Conservation (phyloP, 2,113 vertebrate genomes). For the Xiphias gladius region DNA sequence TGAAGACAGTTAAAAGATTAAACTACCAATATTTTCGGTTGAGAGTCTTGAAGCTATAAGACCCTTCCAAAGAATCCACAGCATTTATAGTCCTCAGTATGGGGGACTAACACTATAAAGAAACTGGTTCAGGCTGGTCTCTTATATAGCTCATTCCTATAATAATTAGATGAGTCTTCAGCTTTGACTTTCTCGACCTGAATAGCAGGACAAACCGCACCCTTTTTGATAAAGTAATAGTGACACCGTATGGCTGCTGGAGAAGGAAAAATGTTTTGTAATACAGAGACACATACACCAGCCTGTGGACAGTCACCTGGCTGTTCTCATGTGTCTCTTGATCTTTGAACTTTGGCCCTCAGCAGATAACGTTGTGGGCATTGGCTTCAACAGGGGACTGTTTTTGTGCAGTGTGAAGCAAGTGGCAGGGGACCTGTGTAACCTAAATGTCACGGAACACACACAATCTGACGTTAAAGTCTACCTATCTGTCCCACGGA, state of each 20-base stretch:
- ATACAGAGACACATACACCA: background rate
- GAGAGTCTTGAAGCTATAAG: background rate
- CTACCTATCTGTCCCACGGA: background rate
- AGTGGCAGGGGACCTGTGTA: background rate
- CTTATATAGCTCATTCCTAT: background rate
- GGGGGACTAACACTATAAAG: background rate
- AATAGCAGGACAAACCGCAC: background rate
- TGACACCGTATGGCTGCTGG: background rate
- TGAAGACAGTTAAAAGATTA: background rate
- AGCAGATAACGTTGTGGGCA: slow-evolving; percentile 51
- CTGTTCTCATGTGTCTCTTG: slow-evolving; percentile 32
- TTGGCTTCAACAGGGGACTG: background rate
- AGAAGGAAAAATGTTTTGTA: slow-evolving; percentile 1
- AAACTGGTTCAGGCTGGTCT: background rate
- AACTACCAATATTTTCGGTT: background rate
- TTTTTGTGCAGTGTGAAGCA: slow-evolving; percentile 17
- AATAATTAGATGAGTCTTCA: background rate
- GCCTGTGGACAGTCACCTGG: background rate
- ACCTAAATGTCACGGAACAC: background rate
- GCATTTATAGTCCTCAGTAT: background rate
- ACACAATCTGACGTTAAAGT: slow-evolving; percentile 22
- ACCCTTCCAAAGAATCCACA: background rate
- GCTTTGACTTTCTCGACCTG: background rate
- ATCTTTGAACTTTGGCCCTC: slow-evolving; percentile 66
- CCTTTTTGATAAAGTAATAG: background rate